phyloP scores from a whole-genome alignment of 2,888 invertebrate species.

The Leptopilina syphax region DNA sequence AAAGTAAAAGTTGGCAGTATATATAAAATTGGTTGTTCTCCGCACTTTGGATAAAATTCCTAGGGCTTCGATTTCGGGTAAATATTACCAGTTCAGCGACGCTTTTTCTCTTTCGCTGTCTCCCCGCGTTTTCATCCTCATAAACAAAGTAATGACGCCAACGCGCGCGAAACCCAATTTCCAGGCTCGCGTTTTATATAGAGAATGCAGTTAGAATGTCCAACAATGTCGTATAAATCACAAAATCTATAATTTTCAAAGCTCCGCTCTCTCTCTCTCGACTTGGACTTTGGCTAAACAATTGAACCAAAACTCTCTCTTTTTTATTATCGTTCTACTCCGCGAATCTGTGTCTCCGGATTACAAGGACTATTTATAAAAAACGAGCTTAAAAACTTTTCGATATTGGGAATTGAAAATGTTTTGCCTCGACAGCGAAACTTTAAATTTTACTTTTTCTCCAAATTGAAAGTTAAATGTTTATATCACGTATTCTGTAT shows the following conservation, averaged over 20 bases:
- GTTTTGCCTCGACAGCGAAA: conserved; percentile 40
- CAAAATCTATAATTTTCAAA: conserved; percentile 47
- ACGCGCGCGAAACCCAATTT: conserved; percentile 39
- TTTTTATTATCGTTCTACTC: background rate
- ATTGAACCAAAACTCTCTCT: conserved; percentile 43
- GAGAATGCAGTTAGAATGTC: conserved; percentile 43
- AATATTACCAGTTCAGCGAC: conserved; percentile 59
- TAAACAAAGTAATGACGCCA: conserved; percentile 71
- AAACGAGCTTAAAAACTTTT: conserved; percentile 51
- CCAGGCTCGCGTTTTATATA: conserved; percentile 34
- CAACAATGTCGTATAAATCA: conserved; percentile 52
- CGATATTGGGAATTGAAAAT: conserved; percentile 58
- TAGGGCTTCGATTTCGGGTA: conserved; percentile 58
- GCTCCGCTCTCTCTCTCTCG: background rate
- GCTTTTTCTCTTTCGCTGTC: conserved; percentile 67
- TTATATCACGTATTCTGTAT: background rate
- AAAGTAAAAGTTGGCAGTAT: conserved; percentile 62
- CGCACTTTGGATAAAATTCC: conserved; percentile 37
- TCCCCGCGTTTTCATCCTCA: conserved; percentile 66
- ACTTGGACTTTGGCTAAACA: conserved; percentile 43
- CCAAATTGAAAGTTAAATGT: conserved; percentile 2
- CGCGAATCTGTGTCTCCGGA: conserved; percentile 17
- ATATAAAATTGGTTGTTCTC: conserved; percentile 51
- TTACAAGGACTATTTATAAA: conserved; percentile 10
- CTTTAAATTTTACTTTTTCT: background rate